These are phyloP conservation scores for Siniperca undulata DNA, from an alignment of 2,797 vertebrate species.

Conservation along the genomic window DNA sequence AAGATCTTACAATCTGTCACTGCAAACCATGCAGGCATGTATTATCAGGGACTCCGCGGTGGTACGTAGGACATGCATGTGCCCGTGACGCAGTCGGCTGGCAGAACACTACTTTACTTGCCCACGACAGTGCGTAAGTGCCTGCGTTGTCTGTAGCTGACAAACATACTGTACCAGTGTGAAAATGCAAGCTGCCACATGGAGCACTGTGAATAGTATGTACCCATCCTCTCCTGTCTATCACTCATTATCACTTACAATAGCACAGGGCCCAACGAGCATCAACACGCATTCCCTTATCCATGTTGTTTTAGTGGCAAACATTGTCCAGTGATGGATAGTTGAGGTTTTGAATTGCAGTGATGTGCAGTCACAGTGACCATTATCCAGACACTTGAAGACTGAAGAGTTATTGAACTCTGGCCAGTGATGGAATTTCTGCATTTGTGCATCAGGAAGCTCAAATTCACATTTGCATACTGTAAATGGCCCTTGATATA, in stretches of 20 bases:
- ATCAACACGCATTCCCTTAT: slow-evolving; percentile 58
- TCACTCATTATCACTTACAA: slow-evolving; percentile 74
- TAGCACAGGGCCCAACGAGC: slow-evolving; percentile 48
- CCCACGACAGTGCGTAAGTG: slow-evolving; percentile 83
- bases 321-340: slow-evolving; percentile 77
- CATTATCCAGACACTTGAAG: slow-evolving; percentile 85
- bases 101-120: slow-evolving; percentile 74
- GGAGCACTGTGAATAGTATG: slow-evolving; percentile 74
- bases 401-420: slow-evolving; percentile 85
- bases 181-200: slow-evolving; percentile 77
- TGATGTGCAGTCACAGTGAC: slow-evolving; percentile 80
- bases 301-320: slow-evolving; percentile 76
- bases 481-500: slow-evolving; percentile 79
- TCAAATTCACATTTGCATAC: slow-evolving; percentile 83
- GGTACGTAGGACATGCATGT: slow-evolving; percentile 76
- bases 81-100: slow-evolving; percentile 80
- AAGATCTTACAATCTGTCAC: slow-evolving; percentile 66
- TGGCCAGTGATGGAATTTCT: slow-evolving; percentile 83
- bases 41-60: slow-evolving; percentile 70
- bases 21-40: slow-evolving; percentile 55
- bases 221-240: slow-evolving; percentile 72
- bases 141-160: slow-evolving; percentile 78
- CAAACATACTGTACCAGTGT: slow-evolving; percentile 80
- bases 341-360: slow-evolving; percentile 81
- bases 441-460: slow-evolving; percentile 78